Evolutionary conservation across 2,888 invertebrate genomes (phyloP).

Genomic region (Napeogenes inachia): DNA sequence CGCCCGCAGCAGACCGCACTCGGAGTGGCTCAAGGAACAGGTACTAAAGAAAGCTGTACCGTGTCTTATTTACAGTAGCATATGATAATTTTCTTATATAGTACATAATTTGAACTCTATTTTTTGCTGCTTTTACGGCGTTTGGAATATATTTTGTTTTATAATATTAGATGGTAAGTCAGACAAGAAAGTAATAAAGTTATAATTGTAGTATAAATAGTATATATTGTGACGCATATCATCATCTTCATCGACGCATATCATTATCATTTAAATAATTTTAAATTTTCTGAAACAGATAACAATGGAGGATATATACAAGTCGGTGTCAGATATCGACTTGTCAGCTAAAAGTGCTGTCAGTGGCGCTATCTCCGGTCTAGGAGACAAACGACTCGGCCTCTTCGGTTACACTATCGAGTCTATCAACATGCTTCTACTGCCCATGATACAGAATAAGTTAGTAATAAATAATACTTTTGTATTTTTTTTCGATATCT

Average conservation of each 20-base stretch:
- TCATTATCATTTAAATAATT: not conserved
- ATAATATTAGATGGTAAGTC: conserved; percentile 29
- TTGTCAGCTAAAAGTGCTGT: conserved; percentile 41
- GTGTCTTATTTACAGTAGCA: not conserved
- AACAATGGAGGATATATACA: conserved; percentile 88
- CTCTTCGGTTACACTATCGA: conserved; percentile 97
- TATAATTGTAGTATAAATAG: too few species aligned
- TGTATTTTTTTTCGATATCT: too few species aligned
- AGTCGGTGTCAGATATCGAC: conserved; percentile 52
- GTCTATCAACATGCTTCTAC: conserved; percentile 92
- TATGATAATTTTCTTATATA: conserved; percentile 29
- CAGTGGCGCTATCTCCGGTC: conserved; percentile 67
- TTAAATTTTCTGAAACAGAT: conserved; percentile 72
- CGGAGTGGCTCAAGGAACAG: conserved; percentile 93
- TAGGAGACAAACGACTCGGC: conserved; percentile 89
- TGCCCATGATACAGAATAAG: conserved; percentile 98
- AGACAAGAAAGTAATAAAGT: not conserved
- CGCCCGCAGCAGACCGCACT: conserved; percentile 91
- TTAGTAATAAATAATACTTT: conserved; percentile 44
- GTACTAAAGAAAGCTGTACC: conserved; percentile 58
- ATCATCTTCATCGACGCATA: not conserved
- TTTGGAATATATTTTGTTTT: conserved; percentile 6
- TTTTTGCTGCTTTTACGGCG: conserved; percentile 19
- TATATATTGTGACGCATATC: too few species aligned
- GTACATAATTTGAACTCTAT: conserved; percentile 7